A percentile compares a stretch with the other conserved stretches of the same genome.
Evolutionary conservation across 2,888 invertebrate genomes (phyloP).

Genomic region (Agrenia bidenticulata): DNA sequence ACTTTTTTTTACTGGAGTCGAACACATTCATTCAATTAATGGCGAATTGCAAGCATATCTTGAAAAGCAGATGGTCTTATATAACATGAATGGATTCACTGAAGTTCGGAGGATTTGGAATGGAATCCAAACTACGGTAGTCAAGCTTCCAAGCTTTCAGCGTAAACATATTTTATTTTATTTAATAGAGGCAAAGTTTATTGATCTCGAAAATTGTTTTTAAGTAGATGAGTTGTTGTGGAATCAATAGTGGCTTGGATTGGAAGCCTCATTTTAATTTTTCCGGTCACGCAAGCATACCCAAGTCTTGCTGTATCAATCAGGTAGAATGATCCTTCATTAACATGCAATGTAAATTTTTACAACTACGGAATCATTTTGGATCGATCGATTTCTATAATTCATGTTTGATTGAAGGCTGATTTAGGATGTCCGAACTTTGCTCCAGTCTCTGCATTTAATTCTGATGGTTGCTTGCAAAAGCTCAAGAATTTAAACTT

Average conservation of each 20-base stretch:
- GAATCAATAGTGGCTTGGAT: slow-evolving; percentile 14
- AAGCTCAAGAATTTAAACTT: neutral
- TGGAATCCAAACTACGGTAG: slow-evolving; percentile 26
- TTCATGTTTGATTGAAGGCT: neutral
- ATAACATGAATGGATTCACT: neutral
- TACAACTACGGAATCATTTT: no score
- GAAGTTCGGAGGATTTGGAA: slow-evolving; percentile 11
- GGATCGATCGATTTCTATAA: no score
- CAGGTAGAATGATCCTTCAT: no score
- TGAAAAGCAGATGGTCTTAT: neutral
- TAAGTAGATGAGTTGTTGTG: slow-evolving; percentile 29
- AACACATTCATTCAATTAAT: neutral
- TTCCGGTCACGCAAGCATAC: neutral
- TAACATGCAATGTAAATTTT: no score
- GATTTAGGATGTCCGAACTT: slow-evolving; percentile 1
- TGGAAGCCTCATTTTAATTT: slow-evolving; percentile 13
- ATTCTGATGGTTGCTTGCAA: neutral
- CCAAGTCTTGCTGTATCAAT: slow-evolving; percentile 23
- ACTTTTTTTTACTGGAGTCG: neutral
- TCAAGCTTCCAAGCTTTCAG: no score
- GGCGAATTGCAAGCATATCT: neutral
- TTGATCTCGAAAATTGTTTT: no score
- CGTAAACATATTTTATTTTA: no score
- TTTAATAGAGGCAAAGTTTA: neutral
- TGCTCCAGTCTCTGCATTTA: neutral